A percentile compares a stretch with the other conserved stretches of the same genome.
These are phyloP conservation scores for Chelon auratus DNA, from an alignment of 2,797 vertebrate species.

Conservation along the genomic window DNA sequence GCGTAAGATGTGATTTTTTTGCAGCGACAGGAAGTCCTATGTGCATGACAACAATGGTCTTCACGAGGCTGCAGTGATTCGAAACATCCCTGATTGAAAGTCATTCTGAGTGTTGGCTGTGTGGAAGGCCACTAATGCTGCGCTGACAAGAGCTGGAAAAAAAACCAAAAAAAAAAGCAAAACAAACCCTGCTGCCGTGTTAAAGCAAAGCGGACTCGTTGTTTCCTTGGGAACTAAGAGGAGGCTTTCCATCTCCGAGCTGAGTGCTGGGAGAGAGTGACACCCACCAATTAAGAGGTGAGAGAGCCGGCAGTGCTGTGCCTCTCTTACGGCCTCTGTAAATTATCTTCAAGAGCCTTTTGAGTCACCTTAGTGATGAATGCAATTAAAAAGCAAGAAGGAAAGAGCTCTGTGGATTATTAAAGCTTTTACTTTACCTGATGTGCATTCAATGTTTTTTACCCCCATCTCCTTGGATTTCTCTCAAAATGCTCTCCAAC, in stretches of 20 bases:
- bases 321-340: constrained; percentile 25
- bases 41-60: neutral
- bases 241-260: constrained; percentile 45
- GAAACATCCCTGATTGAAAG: neutral
- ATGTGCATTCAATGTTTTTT: neutral
- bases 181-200: constrained; percentile 34
- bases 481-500: neutral
- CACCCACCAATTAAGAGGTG: constrained; percentile 52
- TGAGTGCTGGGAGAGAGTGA: constrained; percentile 44
- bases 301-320: constrained; percentile 17
- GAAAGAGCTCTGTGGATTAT: neutral
- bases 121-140: constrained; percentile 10
- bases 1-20: neutral
- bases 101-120: constrained; percentile 9
- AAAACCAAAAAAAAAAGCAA: neutral
- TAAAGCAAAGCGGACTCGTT: constrained; percentile 33
- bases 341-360: constrained; percentile 58
- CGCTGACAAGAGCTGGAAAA: constrained; percentile 12
- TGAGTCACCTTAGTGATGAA: constrained; percentile 29
- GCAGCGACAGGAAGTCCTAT: constrained; percentile 7
- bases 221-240: constrained; percentile 79
- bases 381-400: constrained; percentile 29
- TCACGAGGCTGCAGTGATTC: neutral
- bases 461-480: neutral
- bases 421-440: neutral